Conservation (phyloP, 2,113 vertebrate species). For the Tetrao urogallus region DNA sequence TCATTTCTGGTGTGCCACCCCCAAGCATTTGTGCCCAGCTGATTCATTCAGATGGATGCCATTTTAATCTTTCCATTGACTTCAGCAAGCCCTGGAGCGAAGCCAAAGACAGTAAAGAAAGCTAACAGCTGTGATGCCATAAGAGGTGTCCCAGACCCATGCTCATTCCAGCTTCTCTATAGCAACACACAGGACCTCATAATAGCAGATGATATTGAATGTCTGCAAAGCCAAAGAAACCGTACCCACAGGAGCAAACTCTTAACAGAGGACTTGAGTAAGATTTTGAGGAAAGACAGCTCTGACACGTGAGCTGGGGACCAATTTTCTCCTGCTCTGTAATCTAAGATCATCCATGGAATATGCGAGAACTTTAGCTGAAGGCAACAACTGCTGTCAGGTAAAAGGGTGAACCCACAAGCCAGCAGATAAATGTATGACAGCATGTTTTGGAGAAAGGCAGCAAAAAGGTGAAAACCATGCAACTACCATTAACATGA, state of each 20-base stretch:
- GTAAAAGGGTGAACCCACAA: background rate
- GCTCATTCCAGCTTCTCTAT: background rate
- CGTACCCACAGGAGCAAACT: background rate
- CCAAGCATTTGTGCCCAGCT: background rate
- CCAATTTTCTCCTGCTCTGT: background rate
- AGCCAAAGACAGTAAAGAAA: slow-evolving; percentile 20
- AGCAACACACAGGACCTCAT: background rate
- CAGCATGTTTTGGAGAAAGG: background rate
- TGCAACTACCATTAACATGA: background rate
- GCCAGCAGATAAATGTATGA: background rate
- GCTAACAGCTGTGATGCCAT: background rate
- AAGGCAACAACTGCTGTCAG: background rate
- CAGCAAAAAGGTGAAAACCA: background rate
- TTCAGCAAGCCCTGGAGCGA: background rate
- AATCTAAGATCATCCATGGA: background rate
- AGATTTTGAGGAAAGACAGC: background rate
- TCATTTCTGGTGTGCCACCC: background rate
- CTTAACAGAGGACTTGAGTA: background rate
- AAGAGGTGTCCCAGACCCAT: background rate
- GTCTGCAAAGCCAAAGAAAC: background rate
- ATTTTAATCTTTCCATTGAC: background rate
- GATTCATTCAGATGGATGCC: background rate
- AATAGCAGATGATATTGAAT: background rate
- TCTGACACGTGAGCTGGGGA: background rate
- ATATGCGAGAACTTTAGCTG: background rate